Percentiles rank a stretch among this genome's conserved stretches.
phyloP scores from a whole-genome alignment of 2,888 invertebrate genomes.

The Drosophila paranaensis region DNA sequence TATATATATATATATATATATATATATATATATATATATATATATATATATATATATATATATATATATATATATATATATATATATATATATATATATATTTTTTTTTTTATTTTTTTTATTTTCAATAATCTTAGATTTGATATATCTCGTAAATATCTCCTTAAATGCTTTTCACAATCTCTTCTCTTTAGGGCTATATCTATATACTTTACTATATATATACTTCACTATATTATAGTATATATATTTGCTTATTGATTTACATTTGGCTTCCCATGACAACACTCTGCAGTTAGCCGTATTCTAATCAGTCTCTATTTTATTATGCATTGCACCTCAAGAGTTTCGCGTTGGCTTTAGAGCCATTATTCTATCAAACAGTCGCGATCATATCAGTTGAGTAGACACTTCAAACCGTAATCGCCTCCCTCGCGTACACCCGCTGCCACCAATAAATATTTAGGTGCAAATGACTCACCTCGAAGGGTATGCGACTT shows the following conservation, averaged over 20 bases:
- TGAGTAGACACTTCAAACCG: conserved; percentile 4
- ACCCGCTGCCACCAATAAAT: conserved; percentile 2
- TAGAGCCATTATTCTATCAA: conserved; percentile 24
- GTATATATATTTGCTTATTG: not conserved
- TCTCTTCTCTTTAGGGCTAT: too few relatives aligned
- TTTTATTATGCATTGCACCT: conserved; percentile 6
- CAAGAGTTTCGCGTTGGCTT: conserved; percentile 17
- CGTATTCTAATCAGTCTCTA: not conserved
- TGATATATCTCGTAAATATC: not conserved
- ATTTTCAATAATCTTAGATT: not conserved
- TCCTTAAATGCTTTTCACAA: not conserved
- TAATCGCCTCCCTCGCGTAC: conserved; percentile 21
- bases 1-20: too few relatives aligned
- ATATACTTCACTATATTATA: not conserved
- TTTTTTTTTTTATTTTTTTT: too few relatives aligned
- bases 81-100: too few relatives aligned
- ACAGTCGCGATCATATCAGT: conserved; percentile 37
- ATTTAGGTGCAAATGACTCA: conserved; percentile 63
- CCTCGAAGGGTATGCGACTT: not conserved
- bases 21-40: too few relatives aligned
- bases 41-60: too few relatives aligned
- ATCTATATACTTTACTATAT: too few relatives aligned
- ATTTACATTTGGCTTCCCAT: not conserved
- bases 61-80: too few relatives aligned
- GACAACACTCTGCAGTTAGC: not conserved